Conservation (phyloP, 2,113 vertebrate species). For the Triplophysa siluroides region DNA sequence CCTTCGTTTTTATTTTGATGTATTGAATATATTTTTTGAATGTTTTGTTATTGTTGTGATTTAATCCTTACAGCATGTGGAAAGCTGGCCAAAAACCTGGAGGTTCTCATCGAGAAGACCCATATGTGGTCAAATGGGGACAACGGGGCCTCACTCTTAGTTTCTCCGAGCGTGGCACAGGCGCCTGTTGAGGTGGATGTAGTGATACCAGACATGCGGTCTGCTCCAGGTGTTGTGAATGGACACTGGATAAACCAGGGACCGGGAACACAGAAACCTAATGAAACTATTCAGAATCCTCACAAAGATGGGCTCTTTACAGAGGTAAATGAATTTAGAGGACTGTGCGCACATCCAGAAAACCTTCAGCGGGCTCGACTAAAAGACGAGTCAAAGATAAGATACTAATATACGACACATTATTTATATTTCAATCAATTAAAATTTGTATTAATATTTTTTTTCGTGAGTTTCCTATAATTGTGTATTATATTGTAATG, state of each 20-base stretch:
- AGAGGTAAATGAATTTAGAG: conserved; percentile 33
- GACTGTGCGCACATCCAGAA: too few species aligned
- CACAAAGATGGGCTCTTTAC: conserved; percentile 51
- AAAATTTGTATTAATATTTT: too few species aligned
- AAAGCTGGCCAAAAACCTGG: conserved; percentile 63
- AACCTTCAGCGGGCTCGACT: too few species aligned
- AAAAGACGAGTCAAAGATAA: too few species aligned
- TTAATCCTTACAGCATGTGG: conserved; percentile 58
- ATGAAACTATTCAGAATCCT: conserved; percentile 40
- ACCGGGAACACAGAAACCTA: conserved; percentile 42
- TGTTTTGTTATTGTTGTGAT: not conserved
- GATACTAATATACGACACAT: too few species aligned
- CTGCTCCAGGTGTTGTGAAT: conserved; percentile 51
- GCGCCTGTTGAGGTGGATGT: conserved; percentile 45
- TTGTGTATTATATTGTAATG: not conserved
- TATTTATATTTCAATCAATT: too few species aligned
- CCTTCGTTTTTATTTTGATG: not conserved
- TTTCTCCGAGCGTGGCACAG: conserved; percentile 41
- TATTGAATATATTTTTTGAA: not conserved
- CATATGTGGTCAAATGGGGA: conserved; percentile 58
- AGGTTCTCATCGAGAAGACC: conserved; percentile 61
- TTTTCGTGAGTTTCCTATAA: too few species aligned
- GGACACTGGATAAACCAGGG: conserved; percentile 59
- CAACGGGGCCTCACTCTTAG: conserved; percentile 43
- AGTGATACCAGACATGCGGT: conserved; percentile 41